These are phyloP conservation scores for Gadopsis bispinosus DNA, from an alignment of 2,797 vertebrate genomes.

Conservation along the genomic window DNA sequence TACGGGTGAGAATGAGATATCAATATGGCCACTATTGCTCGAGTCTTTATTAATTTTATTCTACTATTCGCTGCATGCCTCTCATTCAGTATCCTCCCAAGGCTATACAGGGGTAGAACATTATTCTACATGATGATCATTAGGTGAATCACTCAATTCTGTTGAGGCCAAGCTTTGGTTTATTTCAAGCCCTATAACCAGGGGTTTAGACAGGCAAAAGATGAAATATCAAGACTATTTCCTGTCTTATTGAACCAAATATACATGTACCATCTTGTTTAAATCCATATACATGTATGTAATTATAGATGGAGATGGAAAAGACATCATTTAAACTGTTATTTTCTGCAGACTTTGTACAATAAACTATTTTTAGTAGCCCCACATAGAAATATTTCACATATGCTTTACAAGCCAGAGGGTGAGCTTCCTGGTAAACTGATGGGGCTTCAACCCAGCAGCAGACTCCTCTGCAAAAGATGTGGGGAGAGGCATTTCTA, in stretches of 20 bases:
- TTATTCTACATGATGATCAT: constrained; percentile 6
- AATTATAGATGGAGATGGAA: neutral
- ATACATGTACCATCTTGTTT: neutral
- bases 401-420: constrained; percentile 11
- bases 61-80: constrained; percentile 12
- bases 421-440: constrained; percentile 19
- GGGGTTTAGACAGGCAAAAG: neutral
- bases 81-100: constrained; percentile 9
- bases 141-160: constrained; percentile 15
- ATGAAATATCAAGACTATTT: neutral
- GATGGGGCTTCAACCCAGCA: constrained; percentile 23
- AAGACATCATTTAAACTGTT: constrained; percentile 13
- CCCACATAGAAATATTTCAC: constrained; percentile 18
- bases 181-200: constrained; percentile 2
- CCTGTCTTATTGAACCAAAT: neutral
- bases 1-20: constrained; percentile 47
- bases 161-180: neutral
- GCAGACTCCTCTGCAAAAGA: constrained; percentile 34
- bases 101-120: neutral
- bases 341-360: constrained; percentile 9
- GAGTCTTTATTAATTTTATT: constrained; percentile 49
- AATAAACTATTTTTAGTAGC: constrained; percentile 31
- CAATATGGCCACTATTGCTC: constrained; percentile 32
- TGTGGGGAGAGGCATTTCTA: constrained; percentile 45
- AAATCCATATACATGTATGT: neutral